phyloP scores from a whole-genome alignment of 2,113 vertebrate species.

The Panurus biarmicus region DNA sequence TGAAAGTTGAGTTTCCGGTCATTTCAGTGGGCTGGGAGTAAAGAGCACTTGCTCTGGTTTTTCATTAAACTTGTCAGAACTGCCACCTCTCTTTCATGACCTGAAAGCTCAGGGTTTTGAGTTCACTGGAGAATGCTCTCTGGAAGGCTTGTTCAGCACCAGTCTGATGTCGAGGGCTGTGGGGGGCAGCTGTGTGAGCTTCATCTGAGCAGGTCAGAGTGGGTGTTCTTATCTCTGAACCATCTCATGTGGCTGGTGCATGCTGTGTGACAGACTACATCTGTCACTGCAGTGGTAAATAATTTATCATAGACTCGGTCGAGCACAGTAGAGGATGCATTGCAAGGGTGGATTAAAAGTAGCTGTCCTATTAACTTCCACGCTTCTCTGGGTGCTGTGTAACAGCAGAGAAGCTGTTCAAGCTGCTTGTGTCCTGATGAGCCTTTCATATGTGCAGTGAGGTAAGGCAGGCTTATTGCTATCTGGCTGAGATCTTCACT shows the following conservation, averaged over 20 bases:
- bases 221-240: neutral
- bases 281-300: neutral
- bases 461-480: neutral
- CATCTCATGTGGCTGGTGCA: neutral
- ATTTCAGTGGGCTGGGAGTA: neutral
- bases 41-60: neutral
- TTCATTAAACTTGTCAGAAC: neutral
- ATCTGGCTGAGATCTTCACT: neutral
- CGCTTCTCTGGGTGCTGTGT: neutral
- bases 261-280: neutral
- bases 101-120: neutral
- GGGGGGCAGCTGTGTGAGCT: neutral
- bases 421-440: neutral
- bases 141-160: neutral
- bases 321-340: neutral
- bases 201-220: neutral
- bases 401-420: neutral
- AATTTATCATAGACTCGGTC: neutral
- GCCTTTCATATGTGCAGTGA: neutral
- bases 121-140: neutral
- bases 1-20: conserved; percentile 27
- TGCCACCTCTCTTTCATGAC: neutral
- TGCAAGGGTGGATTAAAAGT: neutral
- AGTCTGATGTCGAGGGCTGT: neutral
- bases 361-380: neutral